Evolutionary conservation across 92 coral and sea anemone genomes (phyloP), one percentile per base, ranked within the genome.

Genomic region (Parazoanthus swiftii): DNA sequence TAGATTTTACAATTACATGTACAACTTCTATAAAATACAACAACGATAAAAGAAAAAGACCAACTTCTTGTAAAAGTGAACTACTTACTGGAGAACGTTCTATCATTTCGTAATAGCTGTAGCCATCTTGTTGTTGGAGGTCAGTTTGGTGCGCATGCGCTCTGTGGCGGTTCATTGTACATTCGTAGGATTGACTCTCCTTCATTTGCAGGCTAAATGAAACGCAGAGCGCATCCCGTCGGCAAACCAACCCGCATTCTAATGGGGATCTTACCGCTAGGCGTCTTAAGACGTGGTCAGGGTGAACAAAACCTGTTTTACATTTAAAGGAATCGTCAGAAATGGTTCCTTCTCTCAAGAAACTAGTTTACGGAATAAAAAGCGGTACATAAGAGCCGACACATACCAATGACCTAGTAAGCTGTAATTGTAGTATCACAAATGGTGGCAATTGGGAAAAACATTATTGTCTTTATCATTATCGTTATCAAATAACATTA

Each of bases 231-330:
- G 68, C 20, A 51, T 79, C 83, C n/a, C 43, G 83, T 16, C 83
- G 33, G 67, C 83, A 79, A 50, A 36, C 83, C 29, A 51, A 79
- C 29, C 83, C 83, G 70, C 83, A 79, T 51, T 79, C 83, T 26
- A 79, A 6, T 5, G 83, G 35, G 3, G 83, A 79, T 10, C 39
- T 79, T 48, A 79, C 83, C 56, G 20, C 25, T 29, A 13, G 33
- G n/a, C 83, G 51, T 25, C 43, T 48, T 26, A 79, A 29, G 7
- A 79, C 39, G 20, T 79, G 44, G 21, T 46, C 83, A 37, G 83
- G 83, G 36, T 29, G 68, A 29, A 79, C 68, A 26, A n/a, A 50
- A 48, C 83, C 83, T 79, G 39, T 79, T 26, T 14, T 4, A 26
- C 33, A 5, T n/a, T 44, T 23, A 48, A 79, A 51, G 29, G n/a